Evolutionary conservation across 2,113 vertebrate genomes (phyloP), one percentile per base, ranked within the genome.

Genomic region (Oostethus manadensis): DNA sequence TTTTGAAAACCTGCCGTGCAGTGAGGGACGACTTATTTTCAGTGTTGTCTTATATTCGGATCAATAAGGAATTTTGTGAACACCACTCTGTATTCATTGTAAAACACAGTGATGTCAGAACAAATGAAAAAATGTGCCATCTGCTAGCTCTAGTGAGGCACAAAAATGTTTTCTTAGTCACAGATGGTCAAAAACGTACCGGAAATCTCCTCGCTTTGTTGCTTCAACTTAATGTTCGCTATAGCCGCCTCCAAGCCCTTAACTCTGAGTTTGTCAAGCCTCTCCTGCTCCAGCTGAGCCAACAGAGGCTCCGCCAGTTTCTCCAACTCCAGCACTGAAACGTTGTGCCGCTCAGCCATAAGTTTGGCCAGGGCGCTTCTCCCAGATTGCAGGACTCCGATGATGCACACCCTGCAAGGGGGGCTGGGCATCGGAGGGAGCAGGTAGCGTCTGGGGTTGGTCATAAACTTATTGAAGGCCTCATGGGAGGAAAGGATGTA

Each of bases 391-490:
- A 82, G 82, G 40, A 93, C 92, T 26, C 97, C 96, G 54, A 92
- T 83, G 40, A 99, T 68, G 8, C 92, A 78, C 26, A 97, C 87
- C 87, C 88, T 94, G 74, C 93, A 96, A 9, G 94, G 93, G 61
- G 88, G 78, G 9, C 81, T 62, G 6, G 95, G 96, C 92, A 96
- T 94, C 21, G 94, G 95, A 42, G 93, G 92, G 29, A 94, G 87
- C n/a, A 99, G 85, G 73, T 92, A 98, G 23, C 68, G 78, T 11
- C 93, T 87, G 40, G 96, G 97, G 74, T 94, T 98, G 67, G 66
- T 46, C 40, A 85, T 67, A 70, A 98, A 98, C 49, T 80, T 80
- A 46, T 87, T 87, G 56, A 91, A 40, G 50, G 93, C 85, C 61
- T 92, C 92, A 70, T 87, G 70, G 33, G 92, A 92, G 40, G 95